Base-by-base conservation (phyloP, 1,140 invertebrate species). In the Oppia nitens region DNA sequence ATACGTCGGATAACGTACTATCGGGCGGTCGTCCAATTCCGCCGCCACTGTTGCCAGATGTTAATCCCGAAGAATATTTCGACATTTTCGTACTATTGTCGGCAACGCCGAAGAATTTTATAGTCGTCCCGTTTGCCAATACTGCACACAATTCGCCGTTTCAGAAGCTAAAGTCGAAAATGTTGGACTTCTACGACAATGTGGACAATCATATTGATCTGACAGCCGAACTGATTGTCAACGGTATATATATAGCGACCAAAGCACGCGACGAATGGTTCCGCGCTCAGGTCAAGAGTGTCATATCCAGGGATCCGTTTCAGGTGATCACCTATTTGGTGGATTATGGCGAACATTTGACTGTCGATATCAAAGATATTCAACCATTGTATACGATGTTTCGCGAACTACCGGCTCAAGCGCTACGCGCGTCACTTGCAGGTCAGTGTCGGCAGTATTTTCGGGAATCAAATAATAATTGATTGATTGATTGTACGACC, bases 371-470 rank as follows among this genome's bases (percentile, higher is more conserved):
- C 2, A 21, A 20, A 20, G 56, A 59, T n/a, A 17, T 59, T n/a
- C 57, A 59, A 28, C 57, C 57, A 47, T 24, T 59, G 4, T 59
- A 59, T 27, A 59, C 20, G n/a, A 27, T 56, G 28, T 59, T 59
- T 26, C 50, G 57, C 20, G 14, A 20, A 3, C 32, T 59, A 3
- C 50, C 57, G 12, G 3, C 14, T 23, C 57, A 59, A 47, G 57
- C 57, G n/a, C 27, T 59, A 26, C 25, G 32, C 1, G 57, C 53
- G 4, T 57, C 57, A 14, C 53, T 59, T 28, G 17, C 57, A 27
- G 32, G 57, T 58, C 26, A 57, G 52, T 14, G 9, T 47, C n/a
- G n/a, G n/a, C n/a, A n/a, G n/a, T n/a, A n/a, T n/a, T n/a, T n/a
- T n/a, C n/a, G n/a, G n/a, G n/a, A n/a, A n/a, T n/a, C n/a, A n/a